Conservation (phyloP, 1,140 invertebrate species). For the Dendrolimus punctatus region DNA sequence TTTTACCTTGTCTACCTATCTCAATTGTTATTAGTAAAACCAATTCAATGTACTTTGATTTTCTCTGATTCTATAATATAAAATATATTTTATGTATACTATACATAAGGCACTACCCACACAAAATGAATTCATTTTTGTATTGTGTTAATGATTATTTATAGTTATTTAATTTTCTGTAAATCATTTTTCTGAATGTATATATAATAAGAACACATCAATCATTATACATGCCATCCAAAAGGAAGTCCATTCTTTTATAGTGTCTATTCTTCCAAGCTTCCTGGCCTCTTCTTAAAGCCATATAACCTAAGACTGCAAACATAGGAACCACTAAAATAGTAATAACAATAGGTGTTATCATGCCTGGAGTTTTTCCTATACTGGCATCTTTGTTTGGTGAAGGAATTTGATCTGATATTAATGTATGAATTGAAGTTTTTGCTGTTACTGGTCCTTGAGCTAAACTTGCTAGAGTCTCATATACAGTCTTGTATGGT, state of each 20-base stretch:
- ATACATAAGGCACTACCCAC: no score
- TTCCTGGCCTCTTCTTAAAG: constrained; percentile 78
- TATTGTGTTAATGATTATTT: no score
- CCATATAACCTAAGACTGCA: constrained; percentile 73
- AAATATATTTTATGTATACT: no score
- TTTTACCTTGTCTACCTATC: no score
- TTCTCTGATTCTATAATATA: no score
- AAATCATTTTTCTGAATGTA: not conserved
- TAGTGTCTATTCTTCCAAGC: constrained; percentile 86
- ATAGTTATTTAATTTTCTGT: no score
- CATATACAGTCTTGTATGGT: constrained; percentile 3
- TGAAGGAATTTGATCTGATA: constrained; percentile 15
- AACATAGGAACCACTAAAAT: constrained; percentile 78
- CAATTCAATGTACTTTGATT: no score
- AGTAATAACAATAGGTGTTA: constrained; percentile 78
- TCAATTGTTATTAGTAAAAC: no score
- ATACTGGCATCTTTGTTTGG: constrained; percentile 15
- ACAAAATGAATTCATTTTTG: no score
- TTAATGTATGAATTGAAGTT: constrained; percentile 13
- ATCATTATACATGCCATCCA: constrained; percentile 87
- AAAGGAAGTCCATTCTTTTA: constrained; percentile 83
- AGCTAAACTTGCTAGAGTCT: no score
- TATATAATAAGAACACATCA: constrained; percentile 34
- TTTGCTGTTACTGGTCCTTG: constrained; percentile 2
- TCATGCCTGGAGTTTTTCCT: constrained; percentile 67